These are phyloP conservation scores for Chaenocephalus aceratus DNA, from an alignment of 2,113 vertebrate genomes.

Conservation along the genomic window DNA sequence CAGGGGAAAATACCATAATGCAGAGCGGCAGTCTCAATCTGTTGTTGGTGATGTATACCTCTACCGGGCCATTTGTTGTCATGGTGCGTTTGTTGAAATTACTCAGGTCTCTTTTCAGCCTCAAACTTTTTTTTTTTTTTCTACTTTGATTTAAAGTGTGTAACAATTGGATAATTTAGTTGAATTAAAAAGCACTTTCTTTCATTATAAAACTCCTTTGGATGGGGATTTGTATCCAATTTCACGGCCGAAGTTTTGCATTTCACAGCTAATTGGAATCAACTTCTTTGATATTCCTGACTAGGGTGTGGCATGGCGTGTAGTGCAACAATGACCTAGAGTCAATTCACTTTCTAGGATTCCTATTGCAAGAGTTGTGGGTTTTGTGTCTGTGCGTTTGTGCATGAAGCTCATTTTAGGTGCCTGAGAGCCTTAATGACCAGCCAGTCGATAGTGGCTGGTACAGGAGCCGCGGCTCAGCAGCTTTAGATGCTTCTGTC, in stretches of 20 bases:
- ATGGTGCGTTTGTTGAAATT: no score
- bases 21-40: neutral
- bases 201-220: neutral
- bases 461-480: slow-evolving; percentile 35
- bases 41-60: neutral
- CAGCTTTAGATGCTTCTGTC: slow-evolving; percentile 60
- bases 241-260: neutral
- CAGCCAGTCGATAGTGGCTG: slow-evolving; percentile 32
- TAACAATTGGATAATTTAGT: neutral
- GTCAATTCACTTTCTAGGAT: slow-evolving; percentile 6
- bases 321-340: neutral
- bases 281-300: slow-evolving; percentile 4
- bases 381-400: slow-evolving; percentile 27
- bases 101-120: neutral
- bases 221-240: neutral
- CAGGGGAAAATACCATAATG: neutral
- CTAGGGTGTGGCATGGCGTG: neutral
- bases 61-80: neutral
- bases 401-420: slow-evolving; percentile 32
- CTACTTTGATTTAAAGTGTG: neutral
- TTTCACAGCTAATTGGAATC: neutral
- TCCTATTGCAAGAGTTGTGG: neutral
- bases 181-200: neutral
- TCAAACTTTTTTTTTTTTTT: neutral
- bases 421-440: slow-evolving; percentile 28